Base-by-base conservation (phyloP, 2,888 invertebrate species). In the Leptopilina myrica region DNA sequence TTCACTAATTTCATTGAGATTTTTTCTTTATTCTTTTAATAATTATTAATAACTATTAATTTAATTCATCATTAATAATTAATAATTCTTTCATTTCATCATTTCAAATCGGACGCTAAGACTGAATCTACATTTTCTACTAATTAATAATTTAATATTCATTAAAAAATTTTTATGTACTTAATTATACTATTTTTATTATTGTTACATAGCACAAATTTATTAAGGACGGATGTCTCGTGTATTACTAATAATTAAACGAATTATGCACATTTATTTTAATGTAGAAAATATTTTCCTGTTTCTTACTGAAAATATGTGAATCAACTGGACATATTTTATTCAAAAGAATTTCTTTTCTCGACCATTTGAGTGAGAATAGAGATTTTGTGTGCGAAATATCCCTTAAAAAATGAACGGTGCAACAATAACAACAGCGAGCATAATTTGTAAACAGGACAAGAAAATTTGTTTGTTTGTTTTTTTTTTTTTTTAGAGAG, bases 361-460 rank as follows among this genome's bases (percentile, higher is more conserved):
- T 33, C 56, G 73, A 73, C 56, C 69, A 73, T 26, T 73, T 73
- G 26, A 73, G 33, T n/a, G 15, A 33, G 26, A 33, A 33, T 33
- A 56, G 73, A 73, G 40, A 73, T 33, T 73, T 73, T 56, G 73
- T 73, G 73, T 33, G 73, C 49, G 11, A 49, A 49, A 49, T 56
- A 73, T 73, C 56, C 56, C 56, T 73, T 26, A 49, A 49, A n/a
- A 73, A 73, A 73, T 73, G 56, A 73, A 73, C n/a, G 8, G 73
- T 73, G 73, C 73, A 73, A 33, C 73, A 73, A 56, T 73, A 73
- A 56, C 73, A 73, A 43, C 56, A 73, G 73, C 73, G 73, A 73
- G 73, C 56, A 73, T 33, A 4, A 33, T 73, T 56, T 73, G 56
- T 73, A 56, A 43, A 56, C 26, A 73, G 73, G 73, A 73, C 73